phyloP scores from a whole-genome alignment of 2,888 invertebrate species.

The Dasypolia templi region DNA sequence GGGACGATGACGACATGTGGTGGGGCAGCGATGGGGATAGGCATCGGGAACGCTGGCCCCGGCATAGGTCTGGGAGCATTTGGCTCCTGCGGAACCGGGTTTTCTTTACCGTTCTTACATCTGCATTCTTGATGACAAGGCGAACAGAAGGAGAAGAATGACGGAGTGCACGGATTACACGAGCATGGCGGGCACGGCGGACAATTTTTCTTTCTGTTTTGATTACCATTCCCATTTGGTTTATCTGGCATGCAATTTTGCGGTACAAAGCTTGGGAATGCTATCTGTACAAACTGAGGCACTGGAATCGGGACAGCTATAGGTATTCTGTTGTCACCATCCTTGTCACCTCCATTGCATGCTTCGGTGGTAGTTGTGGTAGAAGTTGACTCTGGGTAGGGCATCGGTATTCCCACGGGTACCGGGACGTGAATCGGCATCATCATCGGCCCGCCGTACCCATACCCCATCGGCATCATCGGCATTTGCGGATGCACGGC shows the following conservation, averaged over 20 bases:
- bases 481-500: constrained; percentile 65
- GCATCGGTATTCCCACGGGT: constrained; percentile 54
- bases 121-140: constrained; percentile 82
- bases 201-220: constrained; percentile 65
- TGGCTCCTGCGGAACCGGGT: constrained; percentile 65
- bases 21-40: constrained; percentile 58
- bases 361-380: constrained; percentile 23
- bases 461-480: constrained; percentile 61
- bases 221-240: constrained; percentile 51
- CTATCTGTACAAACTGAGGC: constrained; percentile 69
- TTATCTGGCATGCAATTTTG: constrained; percentile 43
- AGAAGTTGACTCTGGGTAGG: constrained; percentile 47
- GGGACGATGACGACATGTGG: constrained; percentile 63
- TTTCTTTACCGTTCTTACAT: constrained; percentile 72
- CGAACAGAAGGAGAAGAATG: constrained; percentile 84
- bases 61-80: constrained; percentile 64
- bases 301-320: constrained; percentile 47
- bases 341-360: not conserved
- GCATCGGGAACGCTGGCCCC: constrained; percentile 63
- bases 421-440: constrained; percentile 56
- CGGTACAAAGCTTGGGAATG: constrained; percentile 71
- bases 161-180: constrained; percentile 83
- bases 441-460: constrained; percentile 57
- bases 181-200: constrained; percentile 84
- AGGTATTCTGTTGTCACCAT: constrained; percentile 16